Conservation (phyloP, 2,797 vertebrate genomes). For the Clarias laeviceps region DNA sequence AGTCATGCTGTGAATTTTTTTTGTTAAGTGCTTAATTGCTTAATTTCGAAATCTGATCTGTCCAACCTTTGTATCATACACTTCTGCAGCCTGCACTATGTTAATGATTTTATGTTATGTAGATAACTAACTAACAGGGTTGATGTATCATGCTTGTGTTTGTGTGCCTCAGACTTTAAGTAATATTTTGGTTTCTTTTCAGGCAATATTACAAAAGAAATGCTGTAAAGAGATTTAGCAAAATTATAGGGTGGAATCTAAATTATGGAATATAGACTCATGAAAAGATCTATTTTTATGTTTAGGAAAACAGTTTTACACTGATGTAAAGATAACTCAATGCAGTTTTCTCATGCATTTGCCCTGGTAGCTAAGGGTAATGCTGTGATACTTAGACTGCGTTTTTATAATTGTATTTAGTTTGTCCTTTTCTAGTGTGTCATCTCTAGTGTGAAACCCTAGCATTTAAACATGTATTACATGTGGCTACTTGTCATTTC, state of each 20-base stretch:
- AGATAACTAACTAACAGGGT: conserved; percentile 33
- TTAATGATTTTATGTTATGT: conserved; percentile 28
- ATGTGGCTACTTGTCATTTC: conserved; percentile 1
- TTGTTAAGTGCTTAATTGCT: background rate
- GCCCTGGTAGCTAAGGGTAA: background rate
- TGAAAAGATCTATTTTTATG: background rate
- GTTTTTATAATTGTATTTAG: conserved; percentile 23
- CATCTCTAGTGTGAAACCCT: conserved; percentile 10
- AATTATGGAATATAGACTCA: background rate
- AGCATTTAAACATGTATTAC: background rate
- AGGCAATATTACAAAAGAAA: background rate
- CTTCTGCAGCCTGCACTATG: conserved; percentile 7
- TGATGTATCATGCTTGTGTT: conserved; percentile 41
- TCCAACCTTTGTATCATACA: conserved; percentile 19
- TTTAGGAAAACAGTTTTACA: conserved; percentile 16
- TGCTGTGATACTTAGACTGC: conserved; percentile 18
- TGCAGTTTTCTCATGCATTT: background rate
- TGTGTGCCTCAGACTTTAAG: conserved; percentile 66
- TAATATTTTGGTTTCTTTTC: conserved; percentile 37
- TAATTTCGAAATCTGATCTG: background rate
- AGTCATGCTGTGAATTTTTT: conserved; percentile 26
- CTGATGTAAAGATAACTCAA: background rate
- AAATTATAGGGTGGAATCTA: background rate
- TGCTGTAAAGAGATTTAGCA: background rate
- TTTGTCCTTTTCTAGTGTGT: conserved; percentile 23